Evolutionary conservation across 2,113 vertebrate species (phyloP).

Genomic region (Lepisosteus osseus): DNA sequence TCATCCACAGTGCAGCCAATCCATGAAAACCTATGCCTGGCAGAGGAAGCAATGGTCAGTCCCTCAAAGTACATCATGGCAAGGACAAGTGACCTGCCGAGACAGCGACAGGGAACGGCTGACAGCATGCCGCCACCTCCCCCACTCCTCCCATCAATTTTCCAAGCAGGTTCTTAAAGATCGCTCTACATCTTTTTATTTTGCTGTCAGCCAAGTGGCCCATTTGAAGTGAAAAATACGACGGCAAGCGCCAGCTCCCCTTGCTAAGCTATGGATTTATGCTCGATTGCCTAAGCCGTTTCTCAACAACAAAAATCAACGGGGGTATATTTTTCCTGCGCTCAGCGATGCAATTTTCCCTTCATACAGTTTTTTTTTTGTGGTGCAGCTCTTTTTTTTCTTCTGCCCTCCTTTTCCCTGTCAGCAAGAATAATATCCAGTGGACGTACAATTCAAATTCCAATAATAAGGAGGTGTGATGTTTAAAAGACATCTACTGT

Average conservation of each 20-base stretch:
- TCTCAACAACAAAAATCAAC: neutral
- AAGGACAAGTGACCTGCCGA: neutral
- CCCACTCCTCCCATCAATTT: neutral
- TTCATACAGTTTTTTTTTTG: neutral
- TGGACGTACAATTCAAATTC: no score
- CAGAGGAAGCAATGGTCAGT: neutral
- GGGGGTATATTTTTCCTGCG: neutral
- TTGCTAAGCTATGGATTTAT: conserved; percentile 3
- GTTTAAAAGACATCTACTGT: no score
- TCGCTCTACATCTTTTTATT: neutral
- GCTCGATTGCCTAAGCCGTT: neutral
- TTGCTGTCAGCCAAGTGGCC: neutral
- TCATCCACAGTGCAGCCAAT: neutral
- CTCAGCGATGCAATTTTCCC: conserved; percentile 2
- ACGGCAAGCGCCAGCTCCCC: no score
- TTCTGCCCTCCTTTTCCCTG: neutral
- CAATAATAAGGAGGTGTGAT: no score
- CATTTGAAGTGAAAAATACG: neutral
- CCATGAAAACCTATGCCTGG: neutral
- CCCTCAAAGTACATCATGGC: neutral
- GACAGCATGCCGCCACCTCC: neutral
- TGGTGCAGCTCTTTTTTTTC: neutral
- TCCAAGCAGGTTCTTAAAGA: conserved; percentile 2
- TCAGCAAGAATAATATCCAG: no score
- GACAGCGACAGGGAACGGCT: neutral